phyloP scores from a whole-genome alignment of 2,797 vertebrate genomes.

The Eleutherodactylus coqui region DNA sequence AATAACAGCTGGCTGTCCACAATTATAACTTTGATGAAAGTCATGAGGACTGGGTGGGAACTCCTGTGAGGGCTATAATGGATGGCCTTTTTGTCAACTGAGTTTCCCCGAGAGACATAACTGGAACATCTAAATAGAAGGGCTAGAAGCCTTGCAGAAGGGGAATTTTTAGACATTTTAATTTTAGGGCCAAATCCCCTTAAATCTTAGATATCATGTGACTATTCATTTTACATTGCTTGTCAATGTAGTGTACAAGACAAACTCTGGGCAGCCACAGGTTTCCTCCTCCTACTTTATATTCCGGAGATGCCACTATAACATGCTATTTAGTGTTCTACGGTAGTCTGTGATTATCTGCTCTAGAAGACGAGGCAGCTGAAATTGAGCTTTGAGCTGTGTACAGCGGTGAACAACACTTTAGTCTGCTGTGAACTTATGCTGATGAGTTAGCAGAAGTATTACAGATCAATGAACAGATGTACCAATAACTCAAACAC shows the following conservation, averaged over 20 bases:
- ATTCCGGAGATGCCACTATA: neutral
- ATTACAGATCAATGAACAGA: slow-evolving; percentile 25
- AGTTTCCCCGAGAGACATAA: too few species aligned
- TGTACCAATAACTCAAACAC: neutral
- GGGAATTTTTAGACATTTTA: too few species aligned
- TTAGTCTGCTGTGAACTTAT: neutral
- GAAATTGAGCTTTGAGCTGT: slow-evolving; percentile 6
- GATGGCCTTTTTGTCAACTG: too few species aligned
- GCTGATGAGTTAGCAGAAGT: slow-evolving; percentile 25
- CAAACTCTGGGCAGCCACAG: neutral
- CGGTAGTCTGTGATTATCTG: slow-evolving; percentile 15
- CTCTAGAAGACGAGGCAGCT: slow-evolving; percentile 7
- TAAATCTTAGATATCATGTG: too few species aligned
- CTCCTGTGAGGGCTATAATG: too few species aligned
- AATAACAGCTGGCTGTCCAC: too few species aligned
- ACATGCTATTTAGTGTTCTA: slow-evolving; percentile 14
- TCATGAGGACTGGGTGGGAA: too few species aligned
- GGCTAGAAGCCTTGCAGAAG: too few species aligned
- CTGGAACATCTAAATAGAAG: too few species aligned
- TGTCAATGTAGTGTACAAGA: neutral
- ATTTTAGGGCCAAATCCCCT: too few species aligned
- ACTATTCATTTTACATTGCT: too few species aligned
- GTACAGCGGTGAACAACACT: neutral
- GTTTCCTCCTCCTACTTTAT: neutral
- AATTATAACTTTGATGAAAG: too few species aligned